Conservation (phyloP, 2,888 invertebrate genomes). For the Chaitophorus viminalis region DNA sequence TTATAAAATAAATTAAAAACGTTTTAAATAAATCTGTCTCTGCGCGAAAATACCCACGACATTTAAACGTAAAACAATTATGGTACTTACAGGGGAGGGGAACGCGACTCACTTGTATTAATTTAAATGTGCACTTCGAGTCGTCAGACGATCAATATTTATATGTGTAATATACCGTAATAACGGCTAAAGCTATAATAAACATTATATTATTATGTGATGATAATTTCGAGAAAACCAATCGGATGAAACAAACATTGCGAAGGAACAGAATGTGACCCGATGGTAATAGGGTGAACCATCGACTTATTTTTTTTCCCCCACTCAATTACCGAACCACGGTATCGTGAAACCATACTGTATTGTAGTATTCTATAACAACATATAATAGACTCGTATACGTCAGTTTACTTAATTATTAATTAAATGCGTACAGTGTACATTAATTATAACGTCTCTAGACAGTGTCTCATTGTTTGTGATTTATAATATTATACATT, state of each 20-base stretch:
- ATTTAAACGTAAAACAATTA: background rate
- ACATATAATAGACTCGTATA: background rate
- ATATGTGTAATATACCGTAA: too few relatives aligned
- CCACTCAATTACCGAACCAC: too few relatives aligned
- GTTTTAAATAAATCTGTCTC: background rate
- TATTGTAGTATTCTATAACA: background rate
- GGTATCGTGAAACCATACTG: too few relatives aligned
- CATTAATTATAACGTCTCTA: too few relatives aligned
- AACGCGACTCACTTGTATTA: background rate
- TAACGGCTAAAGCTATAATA: background rate
- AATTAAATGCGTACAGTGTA: background rate
- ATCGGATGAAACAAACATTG: background rate
- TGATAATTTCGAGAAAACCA: background rate
- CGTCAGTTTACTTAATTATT: background rate
- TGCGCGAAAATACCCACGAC: background rate
- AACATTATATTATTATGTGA: background rate
- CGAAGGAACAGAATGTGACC: background rate
- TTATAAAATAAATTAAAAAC: conserved; percentile 7
- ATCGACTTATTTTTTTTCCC: too few relatives aligned
- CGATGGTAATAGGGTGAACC: background rate
- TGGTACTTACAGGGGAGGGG: background rate
- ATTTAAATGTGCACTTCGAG: background rate
- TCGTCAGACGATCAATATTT: background rate
- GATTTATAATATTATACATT: too few relatives aligned
- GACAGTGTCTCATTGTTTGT: too few relatives aligned